Conservation (phyloP, 2,888 invertebrate genomes). For the Calameuta pallipes region DNA sequence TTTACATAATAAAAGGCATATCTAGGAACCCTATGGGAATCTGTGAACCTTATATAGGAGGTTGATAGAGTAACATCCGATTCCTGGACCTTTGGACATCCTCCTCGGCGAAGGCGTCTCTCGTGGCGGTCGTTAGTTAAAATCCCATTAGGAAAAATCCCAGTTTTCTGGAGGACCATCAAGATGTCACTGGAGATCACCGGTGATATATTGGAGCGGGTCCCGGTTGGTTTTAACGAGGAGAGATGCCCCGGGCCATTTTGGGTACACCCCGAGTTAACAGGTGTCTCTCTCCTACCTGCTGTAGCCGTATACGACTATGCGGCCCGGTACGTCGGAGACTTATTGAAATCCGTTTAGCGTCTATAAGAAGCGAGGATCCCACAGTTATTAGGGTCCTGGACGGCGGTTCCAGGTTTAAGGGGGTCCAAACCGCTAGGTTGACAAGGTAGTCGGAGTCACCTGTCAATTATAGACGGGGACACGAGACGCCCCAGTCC, state of each 20-base stretch:
- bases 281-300: slow-evolving; percentile 57
- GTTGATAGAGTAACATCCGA: not conserved
- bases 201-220: slow-evolving; percentile 55
- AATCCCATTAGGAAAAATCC: slow-evolving; percentile 59
- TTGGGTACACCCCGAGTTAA: slow-evolving; percentile 48
- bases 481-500: slow-evolving; percentile 28
- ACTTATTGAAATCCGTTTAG: slow-evolving; percentile 53
- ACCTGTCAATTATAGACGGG: slow-evolving; percentile 54
- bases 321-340: slow-evolving; percentile 18
- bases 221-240: slow-evolving; percentile 22
- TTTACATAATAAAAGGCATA: not conserved
- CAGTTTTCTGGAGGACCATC: slow-evolving; percentile 52
- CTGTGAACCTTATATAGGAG: not conserved
- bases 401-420: slow-evolving; percentile 31
- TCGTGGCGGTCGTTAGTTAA: slow-evolving; percentile 52
- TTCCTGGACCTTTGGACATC: not conserved
- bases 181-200: slow-evolving; percentile 57
- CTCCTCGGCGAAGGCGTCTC: not conserved
- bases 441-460: slow-evolving; percentile 32
- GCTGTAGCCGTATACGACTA: slow-evolving; percentile 30
- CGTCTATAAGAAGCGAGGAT: slow-evolving; percentile 25
- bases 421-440: slow-evolving; percentile 24
- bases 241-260: slow-evolving; percentile 34
- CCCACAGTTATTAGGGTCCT: slow-evolving; percentile 41
- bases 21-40: not conserved